Conservation (phyloP, 2,797 vertebrate genomes). For the Pogonophryne albipinna region DNA sequence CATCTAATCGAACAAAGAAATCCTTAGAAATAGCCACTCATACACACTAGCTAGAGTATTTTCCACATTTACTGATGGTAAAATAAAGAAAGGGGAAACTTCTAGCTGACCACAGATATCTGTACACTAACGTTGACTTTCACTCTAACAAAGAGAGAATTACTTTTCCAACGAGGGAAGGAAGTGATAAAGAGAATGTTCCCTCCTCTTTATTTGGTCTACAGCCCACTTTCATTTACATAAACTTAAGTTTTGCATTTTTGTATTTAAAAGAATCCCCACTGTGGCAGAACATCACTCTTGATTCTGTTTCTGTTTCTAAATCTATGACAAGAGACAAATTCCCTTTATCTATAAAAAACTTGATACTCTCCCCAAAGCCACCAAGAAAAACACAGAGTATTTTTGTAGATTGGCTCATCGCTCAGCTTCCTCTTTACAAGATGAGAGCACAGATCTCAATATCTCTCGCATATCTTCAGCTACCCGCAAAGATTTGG, state of each 20-base stretch:
- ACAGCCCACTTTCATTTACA: slow-evolving; percentile 9
- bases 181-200: neutral
- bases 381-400: slow-evolving; percentile 9
- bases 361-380: slow-evolving; percentile 3
- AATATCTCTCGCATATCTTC: neutral
- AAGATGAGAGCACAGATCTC: neutral
- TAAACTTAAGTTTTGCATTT: neutral
- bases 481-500: neutral
- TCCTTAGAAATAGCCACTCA: neutral
- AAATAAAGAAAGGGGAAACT: neutral
- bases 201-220: neutral
- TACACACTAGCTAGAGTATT: no score
- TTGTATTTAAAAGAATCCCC: neutral
- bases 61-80: neutral
- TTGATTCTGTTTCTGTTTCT: slow-evolving; percentile 24
- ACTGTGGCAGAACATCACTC: neutral
- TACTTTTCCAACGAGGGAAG: slow-evolving; percentile 42
- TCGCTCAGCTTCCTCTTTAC: slow-evolving; percentile 28
- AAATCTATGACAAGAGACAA: slow-evolving; percentile 18
- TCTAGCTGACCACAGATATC: neutral
- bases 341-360: slow-evolving; percentile 20
- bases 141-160: slow-evolving; percentile 26
- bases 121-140: neutral
- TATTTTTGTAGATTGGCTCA: neutral
- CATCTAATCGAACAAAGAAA: neutral